Percentiles rank a stretch among this genome's conserved stretches.
Evolutionary conservation across 2,113 vertebrate species (phyloP).

Genomic region (Beaufortia kweichowensis): DNA sequence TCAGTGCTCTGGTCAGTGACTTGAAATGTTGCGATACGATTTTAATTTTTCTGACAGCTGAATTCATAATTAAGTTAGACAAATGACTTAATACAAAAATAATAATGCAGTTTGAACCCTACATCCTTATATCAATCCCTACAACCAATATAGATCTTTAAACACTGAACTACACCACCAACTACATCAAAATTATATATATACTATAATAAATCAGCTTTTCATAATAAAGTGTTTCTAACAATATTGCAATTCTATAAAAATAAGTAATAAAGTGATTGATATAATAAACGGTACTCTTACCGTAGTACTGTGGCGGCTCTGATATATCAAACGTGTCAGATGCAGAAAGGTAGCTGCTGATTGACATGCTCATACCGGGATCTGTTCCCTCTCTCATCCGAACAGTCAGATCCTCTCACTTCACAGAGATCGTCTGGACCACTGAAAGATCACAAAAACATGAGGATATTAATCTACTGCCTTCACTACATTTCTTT

Average conservation of each 20-base stretch:
- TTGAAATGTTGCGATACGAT: no score
- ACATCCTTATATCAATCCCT: no score
- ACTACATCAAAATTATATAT: no score
- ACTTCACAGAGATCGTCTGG: conserved; percentile 33
- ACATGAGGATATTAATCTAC: background rate
- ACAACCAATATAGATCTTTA: no score
- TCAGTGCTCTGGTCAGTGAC: no score
- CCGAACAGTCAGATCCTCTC: conserved; percentile 59
- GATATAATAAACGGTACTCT: conserved; percentile 58
- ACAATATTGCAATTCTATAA: background rate
- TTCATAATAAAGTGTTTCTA: background rate
- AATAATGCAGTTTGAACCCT: no score
- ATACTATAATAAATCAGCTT: background rate
- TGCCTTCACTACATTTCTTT: conserved; percentile 22
- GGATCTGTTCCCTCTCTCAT: conserved; percentile 82
- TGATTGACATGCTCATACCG: conserved; percentile 81
- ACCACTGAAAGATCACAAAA: conserved; percentile 38
- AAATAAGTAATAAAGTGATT: background rate
- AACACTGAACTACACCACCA: no score
- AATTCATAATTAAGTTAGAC: no score
- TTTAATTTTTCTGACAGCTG: no score
- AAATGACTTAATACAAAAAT: no score
- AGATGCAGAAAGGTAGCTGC: conserved; percentile 78
- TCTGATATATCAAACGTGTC: conserved; percentile 83
- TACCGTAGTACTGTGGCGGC: conserved; percentile 84